Conservation (phyloP, 2,113 vertebrate genomes). For the Gobio gobio region DNA sequence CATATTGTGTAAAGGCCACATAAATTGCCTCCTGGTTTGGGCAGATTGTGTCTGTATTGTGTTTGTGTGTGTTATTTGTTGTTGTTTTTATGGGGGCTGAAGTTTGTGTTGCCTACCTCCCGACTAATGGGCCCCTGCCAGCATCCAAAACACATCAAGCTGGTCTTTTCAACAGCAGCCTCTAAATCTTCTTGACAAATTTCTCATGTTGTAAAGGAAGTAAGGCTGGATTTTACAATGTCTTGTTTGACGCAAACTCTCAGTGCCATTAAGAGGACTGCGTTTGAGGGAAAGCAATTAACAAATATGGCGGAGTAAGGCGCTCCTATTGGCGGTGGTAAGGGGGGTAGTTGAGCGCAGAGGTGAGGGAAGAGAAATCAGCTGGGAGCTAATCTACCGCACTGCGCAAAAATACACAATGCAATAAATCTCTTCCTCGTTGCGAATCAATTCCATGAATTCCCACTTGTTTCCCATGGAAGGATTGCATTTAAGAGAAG, state of each 20-base stretch:
- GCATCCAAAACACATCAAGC: conserved; percentile 18
- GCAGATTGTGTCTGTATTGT: neutral
- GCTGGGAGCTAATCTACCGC: conserved; percentile 72
- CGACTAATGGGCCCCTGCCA: neutral
- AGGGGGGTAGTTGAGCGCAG: conserved; percentile 60
- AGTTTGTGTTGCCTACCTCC: neutral
- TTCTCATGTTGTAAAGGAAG: conserved; percentile 15
- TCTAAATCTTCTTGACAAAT: conserved; percentile 16
- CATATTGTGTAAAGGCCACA: neutral
- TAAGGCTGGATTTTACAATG: conserved; percentile 19
- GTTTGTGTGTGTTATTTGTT: neutral
- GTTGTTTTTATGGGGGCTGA: neutral
- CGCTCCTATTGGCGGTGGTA: conserved; percentile 55
- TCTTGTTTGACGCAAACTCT: conserved; percentile 34
- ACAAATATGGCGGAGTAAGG: conserved; percentile 52
- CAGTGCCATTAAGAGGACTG: conserved; percentile 12
- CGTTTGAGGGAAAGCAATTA: neutral
- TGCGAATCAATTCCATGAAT: conserved; percentile 64
- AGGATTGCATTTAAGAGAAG: conserved; percentile 49
- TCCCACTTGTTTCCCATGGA: conserved; percentile 52
- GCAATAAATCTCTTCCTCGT: conserved; percentile 68
- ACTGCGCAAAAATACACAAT: conserved; percentile 71
- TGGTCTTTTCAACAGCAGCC: neutral
- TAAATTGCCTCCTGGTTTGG: neutral
- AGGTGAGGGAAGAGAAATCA: conserved; percentile 67